Base-by-base conservation (phyloP, 2,888 invertebrate genomes). In the Ophioninae sp. region DNA sequence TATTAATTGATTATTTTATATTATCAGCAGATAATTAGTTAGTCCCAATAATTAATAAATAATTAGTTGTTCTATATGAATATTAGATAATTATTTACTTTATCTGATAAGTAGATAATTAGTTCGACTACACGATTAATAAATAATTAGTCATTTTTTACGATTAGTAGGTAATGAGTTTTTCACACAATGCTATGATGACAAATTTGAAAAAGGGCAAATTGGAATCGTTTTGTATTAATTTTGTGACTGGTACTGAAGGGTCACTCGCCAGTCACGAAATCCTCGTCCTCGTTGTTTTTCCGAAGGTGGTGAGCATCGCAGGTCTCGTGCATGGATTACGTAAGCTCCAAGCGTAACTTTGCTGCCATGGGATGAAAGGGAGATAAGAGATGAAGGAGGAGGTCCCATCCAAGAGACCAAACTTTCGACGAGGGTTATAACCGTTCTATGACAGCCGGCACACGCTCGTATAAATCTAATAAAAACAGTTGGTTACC, bases 401-500 rank as follows among this genome's bases (percentile, higher is more conserved):
- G 68, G 51, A 39, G 61, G 39, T 23, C 64, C 20, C 63, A 51
- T 44, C 56, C 30, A 30, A 68, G 61, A 72, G 63, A 61, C 71
- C 17, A 72, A 83, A 83, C 76, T 83, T 83, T 79, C 56, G 76
- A 67, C 72, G 67, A 67, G 51, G 65, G 72, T 44, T 79, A 75
- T 67, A 79, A 79, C 75, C 75, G n/a, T 76, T 76, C 61, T 41
- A 72, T 61, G 83, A 64, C 76, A 79, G 76, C 79, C 73, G 83
- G 81, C 72, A 77, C 77, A 81, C 64, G 81, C 79, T 63, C 63
- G 86, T 86, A 85, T 85, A 87, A 87, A 86, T 87, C 85, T 87
- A 88, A 88, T 88, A 86, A 85, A 86, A 87, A 87, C 84, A 79
- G 82, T 84, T 78, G 84, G 67, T 79, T 82, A 44, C 74, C 67